phyloP scores from a whole-genome alignment of 2,888 invertebrate species.

The Drosophila austrosaltans region DNA sequence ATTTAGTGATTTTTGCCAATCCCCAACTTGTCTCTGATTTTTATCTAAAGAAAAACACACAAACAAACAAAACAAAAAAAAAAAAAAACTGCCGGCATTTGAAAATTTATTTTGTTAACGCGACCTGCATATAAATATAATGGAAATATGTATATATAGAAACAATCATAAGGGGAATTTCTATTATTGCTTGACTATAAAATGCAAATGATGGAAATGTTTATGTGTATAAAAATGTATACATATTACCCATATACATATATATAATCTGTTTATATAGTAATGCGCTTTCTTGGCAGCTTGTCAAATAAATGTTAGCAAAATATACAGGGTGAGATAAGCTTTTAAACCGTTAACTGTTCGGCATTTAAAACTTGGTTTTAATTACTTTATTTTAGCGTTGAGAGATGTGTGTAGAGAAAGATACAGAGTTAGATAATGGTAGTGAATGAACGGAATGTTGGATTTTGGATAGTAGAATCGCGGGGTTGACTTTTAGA shows the following conservation, averaged over 20 bases:
- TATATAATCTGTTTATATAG: not conserved
- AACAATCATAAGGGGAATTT: slow-evolving; percentile 35
- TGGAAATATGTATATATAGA: not conserved
- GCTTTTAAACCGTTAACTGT: not conserved
- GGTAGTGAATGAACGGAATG: too few relatives aligned
- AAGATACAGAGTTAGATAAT: too few relatives aligned
- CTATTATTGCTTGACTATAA: slow-evolving; percentile 50
- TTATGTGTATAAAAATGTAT: not conserved
- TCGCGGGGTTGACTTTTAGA: too few relatives aligned
- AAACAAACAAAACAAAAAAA: not conserved
- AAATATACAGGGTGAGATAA: not conserved
- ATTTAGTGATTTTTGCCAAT: slow-evolving; percentile 4
- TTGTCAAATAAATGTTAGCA: not conserved
- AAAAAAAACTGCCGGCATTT: slow-evolving; percentile 19
- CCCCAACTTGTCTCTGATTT: slow-evolving; percentile 2
- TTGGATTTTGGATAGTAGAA: too few relatives aligned
- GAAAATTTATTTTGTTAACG: slow-evolving; percentile 15
- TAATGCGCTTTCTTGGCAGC: not conserved
- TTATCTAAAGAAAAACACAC: not conserved
- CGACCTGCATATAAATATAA: slow-evolving; percentile 26
- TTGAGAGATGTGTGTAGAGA: not conserved
- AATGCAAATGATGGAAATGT: slow-evolving; percentile 20
- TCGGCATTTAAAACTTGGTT: not conserved
- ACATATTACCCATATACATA: not conserved
- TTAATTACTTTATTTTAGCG: not conserved